Conservation (phyloP, 1,140 invertebrate species). For the Chlorops oryzae region DNA sequence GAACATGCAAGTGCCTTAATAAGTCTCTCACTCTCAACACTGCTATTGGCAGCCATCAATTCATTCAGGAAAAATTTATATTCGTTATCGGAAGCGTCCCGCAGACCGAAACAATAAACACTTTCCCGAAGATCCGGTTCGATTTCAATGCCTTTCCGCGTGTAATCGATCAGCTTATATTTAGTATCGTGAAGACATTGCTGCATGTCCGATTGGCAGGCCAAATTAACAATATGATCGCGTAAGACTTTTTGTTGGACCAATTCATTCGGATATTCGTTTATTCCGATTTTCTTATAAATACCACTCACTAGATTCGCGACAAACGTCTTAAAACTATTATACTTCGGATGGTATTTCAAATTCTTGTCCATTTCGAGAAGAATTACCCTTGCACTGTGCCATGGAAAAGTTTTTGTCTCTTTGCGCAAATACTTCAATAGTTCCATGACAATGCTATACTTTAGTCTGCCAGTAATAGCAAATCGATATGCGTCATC, state of each 20-base stretch:
- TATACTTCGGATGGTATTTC: constrained; percentile 24
- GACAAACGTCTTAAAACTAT: constrained; percentile 28
- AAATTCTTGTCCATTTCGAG: constrained; percentile 39
- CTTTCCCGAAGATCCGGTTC: constrained; percentile 38
- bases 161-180: constrained; percentile 36
- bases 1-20: constrained; percentile 56
- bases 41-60: constrained; percentile 54
- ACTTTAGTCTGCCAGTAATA: constrained; percentile 51
- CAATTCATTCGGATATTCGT: constrained; percentile 41
- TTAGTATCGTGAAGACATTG: constrained; percentile 49
- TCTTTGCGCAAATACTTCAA: constrained; percentile 55
- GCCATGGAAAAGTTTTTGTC: constrained; percentile 58
- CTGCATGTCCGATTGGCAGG: constrained; percentile 49
- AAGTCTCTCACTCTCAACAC: constrained; percentile 50
- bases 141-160: constrained; percentile 42
- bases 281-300: constrained; percentile 40
- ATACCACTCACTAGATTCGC: constrained; percentile 36
- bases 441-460: constrained; percentile 47
- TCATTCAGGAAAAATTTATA: constrained; percentile 60
- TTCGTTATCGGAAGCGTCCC: constrained; percentile 53
- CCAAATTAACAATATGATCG: constrained; percentile 47
- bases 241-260: constrained; percentile 43
- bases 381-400: constrained; percentile 46
- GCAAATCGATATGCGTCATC: constrained; percentile 68
- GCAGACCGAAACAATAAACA: constrained; percentile 63